Evolutionary conservation across 2,888 invertebrate species (phyloP).

Genomic region (Eupithecia insigniata): DNA sequence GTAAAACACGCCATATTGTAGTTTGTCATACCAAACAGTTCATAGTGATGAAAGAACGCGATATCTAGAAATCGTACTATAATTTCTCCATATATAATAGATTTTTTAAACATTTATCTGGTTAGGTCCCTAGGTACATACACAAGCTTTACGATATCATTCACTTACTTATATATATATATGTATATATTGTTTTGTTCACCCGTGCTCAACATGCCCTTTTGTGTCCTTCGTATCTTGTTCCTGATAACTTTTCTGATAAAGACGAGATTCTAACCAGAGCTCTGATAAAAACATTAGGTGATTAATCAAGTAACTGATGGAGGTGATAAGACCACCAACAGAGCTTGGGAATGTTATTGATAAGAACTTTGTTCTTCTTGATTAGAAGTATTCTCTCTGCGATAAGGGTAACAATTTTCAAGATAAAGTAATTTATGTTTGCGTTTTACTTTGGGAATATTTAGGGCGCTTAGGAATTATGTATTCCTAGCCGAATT

Average conservation of each 20-base stretch:
- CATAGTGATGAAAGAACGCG: no score
- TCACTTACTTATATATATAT: no score
- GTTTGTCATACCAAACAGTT: no score
- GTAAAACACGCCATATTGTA: no score
- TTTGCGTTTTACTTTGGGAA: not conserved
- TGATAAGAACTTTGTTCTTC: slow-evolving; percentile 29
- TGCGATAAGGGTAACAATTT: slow-evolving; percentile 1
- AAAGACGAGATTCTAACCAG: slow-evolving; percentile 57
- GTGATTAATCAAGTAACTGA: slow-evolving; percentile 71
- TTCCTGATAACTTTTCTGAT: slow-evolving; percentile 52
- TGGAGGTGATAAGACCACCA: slow-evolving; percentile 70
- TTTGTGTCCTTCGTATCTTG: slow-evolving; percentile 35
- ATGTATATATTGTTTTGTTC: not conserved
- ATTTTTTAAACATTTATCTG: no score
- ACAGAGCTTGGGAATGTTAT: slow-evolving; percentile 50
- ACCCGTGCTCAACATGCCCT: not conserved
- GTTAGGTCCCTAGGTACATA: not conserved
- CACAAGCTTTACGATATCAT: not conserved
- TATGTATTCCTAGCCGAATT: no score
- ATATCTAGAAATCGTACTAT: no score
- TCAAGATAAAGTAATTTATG: not conserved
- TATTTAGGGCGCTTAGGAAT: not conserved
- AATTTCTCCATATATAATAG: no score
- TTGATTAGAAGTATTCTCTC: not conserved
- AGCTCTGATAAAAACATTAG: slow-evolving; percentile 60